phyloP scores from a whole-genome alignment of 2,888 invertebrate species.

The Terebella lapidaria region DNA sequence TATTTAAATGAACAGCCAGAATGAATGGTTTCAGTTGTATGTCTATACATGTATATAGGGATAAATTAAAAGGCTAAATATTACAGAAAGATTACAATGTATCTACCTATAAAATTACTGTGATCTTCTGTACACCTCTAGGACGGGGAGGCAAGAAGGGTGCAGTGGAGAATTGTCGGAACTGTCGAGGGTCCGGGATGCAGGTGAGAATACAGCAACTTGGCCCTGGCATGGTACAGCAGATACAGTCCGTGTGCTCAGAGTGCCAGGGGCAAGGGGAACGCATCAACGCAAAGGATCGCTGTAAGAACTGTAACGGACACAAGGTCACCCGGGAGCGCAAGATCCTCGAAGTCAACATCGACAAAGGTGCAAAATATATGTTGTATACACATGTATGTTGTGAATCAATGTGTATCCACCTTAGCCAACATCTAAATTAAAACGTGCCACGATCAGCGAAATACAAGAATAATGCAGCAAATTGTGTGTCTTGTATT shows the following conservation, averaged over 20 bases:
- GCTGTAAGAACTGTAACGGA: slow-evolving; percentile 86
- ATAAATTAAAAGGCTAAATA: too few relatives aligned
- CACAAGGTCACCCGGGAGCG: slow-evolving; percentile 83
- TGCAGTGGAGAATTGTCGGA: slow-evolving; percentile 76
- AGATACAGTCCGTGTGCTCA: slow-evolving; percentile 80
- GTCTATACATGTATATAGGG: too few relatives aligned
- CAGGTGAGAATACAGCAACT: slow-evolving; percentile 67
- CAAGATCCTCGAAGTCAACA: slow-evolving; percentile 90
- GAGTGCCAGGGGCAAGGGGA: slow-evolving; percentile 76
- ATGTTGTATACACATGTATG: not conserved
- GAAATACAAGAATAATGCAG: not conserved
- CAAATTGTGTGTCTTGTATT: not conserved
- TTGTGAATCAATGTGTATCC: not conserved
- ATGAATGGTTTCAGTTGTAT: too few relatives aligned
- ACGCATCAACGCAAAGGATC: slow-evolving; percentile 65
- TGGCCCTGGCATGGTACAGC: slow-evolving; percentile 77
- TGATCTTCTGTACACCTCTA: too few relatives aligned
- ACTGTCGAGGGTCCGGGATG: slow-evolving; percentile 86
- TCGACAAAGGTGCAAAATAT: slow-evolving; percentile 63
- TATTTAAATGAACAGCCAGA: too few relatives aligned
- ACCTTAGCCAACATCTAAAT: not conserved
- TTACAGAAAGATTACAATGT: too few relatives aligned
- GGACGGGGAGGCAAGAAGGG: slow-evolving; percentile 89
- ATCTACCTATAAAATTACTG: too few relatives aligned
- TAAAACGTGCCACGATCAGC: not conserved